Evolutionary conservation across 2,888 invertebrate species (phyloP), one percentile per base, ranked within the genome.

Genomic region (Calameuta pallipes): DNA sequence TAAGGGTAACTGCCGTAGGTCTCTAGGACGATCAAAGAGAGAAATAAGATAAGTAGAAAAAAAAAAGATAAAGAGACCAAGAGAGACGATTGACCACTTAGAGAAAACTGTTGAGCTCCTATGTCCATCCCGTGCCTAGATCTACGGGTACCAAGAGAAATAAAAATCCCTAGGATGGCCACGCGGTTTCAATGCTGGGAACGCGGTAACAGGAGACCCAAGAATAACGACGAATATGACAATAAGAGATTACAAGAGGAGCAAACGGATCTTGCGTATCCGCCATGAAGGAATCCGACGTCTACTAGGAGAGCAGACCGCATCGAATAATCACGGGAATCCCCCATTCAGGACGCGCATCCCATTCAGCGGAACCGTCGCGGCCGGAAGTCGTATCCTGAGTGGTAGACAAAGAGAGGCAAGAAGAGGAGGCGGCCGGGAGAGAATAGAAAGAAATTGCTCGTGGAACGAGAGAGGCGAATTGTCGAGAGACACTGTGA

Each of bases 301-400:
- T 70, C 33, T 30, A 70, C 15, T 1, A 15, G 13, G 37, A 13
- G 36, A 13, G 36, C 34, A 78, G 86, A 86, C 83, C 87, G 83
- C 85, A 82, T 37, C 84, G 85, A 87, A 88, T 89, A 88, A 89
- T 89, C 87, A 84, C 83, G 84, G 85, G 86, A 87, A 87, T 85
- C 86, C 86, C 85, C 84, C 85, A 80, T 78, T 78, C 80, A 77
- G 80, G 79, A 76, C 78, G 76, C 76, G 82, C 91, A 91, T 91
- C 90, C 89, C 87, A 91, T 91, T 90, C 86, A 90, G 84, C 68
- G 73, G 78, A 78, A 78, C 75, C 73, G 75, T 73, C 78, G 70
- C 70, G 70, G 89, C 91, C 91, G 91, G 91, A 91, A 91, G 91
- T 91, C 89, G 90, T 90, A 89, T 88, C 90, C 89, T 89, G 89